Conservation (phyloP, 2,797 vertebrate species). For the Erethizon dorsatum region DNA sequence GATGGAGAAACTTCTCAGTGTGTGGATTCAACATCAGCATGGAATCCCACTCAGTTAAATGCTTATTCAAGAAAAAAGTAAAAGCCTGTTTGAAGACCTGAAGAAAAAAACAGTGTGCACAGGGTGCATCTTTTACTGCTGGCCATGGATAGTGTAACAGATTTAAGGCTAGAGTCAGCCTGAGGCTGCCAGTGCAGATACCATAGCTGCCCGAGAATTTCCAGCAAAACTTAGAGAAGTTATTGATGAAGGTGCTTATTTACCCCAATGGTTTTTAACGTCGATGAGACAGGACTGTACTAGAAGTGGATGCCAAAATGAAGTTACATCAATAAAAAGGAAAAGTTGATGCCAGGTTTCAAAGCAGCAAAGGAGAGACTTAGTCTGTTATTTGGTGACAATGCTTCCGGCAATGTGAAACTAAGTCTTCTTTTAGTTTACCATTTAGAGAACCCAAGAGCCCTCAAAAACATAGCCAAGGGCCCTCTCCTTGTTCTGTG, state of each 20-base stretch:
- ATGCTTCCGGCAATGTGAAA: background rate
- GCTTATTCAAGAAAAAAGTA: background rate
- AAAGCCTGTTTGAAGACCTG: background rate
- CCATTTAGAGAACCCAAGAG: background rate
- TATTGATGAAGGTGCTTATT: background rate
- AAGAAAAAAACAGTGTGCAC: background rate
- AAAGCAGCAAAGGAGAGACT: background rate
- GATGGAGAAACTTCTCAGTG: background rate
- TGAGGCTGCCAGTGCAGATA: background rate
- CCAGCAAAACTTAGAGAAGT: background rate
- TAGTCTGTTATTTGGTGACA: background rate
- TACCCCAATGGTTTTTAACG: background rate
- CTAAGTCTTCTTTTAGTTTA: background rate
- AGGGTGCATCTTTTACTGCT: background rate
- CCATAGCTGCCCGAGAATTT: background rate
- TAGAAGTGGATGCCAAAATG: background rate
- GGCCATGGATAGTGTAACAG: background rate
- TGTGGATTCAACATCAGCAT: background rate
- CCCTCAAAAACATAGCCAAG: background rate
- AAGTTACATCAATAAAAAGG: background rate
- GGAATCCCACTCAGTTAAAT: background rate
- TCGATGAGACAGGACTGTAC: background rate
- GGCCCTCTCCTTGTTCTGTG: background rate
- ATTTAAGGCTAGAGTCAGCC: background rate
- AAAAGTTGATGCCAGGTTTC: background rate